These are phyloP conservation scores for Paracentrotus lividus DNA, from an alignment of 53 echinoderm and acorn worm species.

Conservation along the genomic window DNA sequence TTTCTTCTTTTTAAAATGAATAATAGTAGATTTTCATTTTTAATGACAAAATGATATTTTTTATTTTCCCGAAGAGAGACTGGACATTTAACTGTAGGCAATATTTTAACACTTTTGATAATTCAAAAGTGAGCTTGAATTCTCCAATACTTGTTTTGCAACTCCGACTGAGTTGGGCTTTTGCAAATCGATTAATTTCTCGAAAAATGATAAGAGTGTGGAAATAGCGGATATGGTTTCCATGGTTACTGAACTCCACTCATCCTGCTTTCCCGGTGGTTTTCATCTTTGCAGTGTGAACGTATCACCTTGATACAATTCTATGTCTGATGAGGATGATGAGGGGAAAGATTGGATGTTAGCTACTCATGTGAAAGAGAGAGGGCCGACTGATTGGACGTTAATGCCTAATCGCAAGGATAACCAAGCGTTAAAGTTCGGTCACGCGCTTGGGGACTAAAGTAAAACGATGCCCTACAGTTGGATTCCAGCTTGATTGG, in stretches of 20 bases:
- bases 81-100: no score
- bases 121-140: no score
- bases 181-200: no score
- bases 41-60: no score
- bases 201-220: no score
- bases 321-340: conserved; percentile 34
- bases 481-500: conserved; percentile 44
- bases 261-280: not conserved
- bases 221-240: not conserved
- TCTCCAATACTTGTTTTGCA: no score
- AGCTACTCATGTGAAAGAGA: conserved; percentile 61
- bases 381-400: conserved; percentile 62
- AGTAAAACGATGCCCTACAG: conserved; percentile 54
- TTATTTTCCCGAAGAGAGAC: no score
- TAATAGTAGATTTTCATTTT: no score
- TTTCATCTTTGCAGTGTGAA: not conserved
- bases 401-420: conserved; percentile 69
- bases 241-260: not conserved
- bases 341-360: conserved; percentile 47
- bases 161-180: no score
- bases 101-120: no score
- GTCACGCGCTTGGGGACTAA: conserved; percentile 42
- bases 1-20: no score
- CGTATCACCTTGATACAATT: conserved; percentile 10
- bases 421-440: conserved; percentile 69